These are phyloP conservation scores for Dunckerocampus dactyliophorus DNA, from an alignment of 2,113 vertebrate species.

Conservation along the genomic window DNA sequence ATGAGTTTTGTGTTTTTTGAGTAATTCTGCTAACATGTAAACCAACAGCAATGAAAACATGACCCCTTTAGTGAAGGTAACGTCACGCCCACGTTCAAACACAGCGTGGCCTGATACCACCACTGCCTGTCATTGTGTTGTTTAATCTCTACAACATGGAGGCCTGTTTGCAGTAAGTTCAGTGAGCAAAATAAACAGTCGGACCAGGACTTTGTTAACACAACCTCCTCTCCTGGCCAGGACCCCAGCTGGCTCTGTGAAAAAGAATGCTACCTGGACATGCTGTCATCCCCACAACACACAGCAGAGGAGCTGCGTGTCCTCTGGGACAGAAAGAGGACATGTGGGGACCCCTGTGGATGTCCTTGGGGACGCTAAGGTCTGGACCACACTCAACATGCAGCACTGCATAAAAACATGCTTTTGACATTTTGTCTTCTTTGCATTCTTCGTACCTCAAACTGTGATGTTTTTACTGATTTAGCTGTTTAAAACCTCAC, in stretches of 20 bases:
- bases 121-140: not conserved
- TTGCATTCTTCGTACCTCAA: constrained; percentile 15
- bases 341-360: constrained; percentile 85
- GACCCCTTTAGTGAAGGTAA: not conserved
- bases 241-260: constrained; percentile 93
- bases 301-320: constrained; percentile 78
- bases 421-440: constrained; percentile 22
- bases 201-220: constrained; percentile 3
- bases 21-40: not conserved
- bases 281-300: constrained; percentile 94
- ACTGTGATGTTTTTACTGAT: constrained; percentile 4
- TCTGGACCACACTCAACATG: not conserved
- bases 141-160: not conserved
- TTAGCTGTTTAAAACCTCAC: constrained; percentile 2
- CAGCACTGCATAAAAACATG: constrained; percentile 38
- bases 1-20: not conserved
- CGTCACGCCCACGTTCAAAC: not conserved
- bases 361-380: constrained; percentile 71
- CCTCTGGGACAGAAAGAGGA: constrained; percentile 83
- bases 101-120: not conserved
- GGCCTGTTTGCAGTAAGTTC: constrained; percentile 2
- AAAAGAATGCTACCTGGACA: constrained; percentile 86
- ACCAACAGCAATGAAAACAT: not conserved
- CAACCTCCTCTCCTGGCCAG: constrained; percentile 58
- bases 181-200: constrained; percentile 5